These are phyloP conservation scores for Bubalus kerabau DNA, from an alignment of 2,113 vertebrate species.

Conservation along the genomic window DNA sequence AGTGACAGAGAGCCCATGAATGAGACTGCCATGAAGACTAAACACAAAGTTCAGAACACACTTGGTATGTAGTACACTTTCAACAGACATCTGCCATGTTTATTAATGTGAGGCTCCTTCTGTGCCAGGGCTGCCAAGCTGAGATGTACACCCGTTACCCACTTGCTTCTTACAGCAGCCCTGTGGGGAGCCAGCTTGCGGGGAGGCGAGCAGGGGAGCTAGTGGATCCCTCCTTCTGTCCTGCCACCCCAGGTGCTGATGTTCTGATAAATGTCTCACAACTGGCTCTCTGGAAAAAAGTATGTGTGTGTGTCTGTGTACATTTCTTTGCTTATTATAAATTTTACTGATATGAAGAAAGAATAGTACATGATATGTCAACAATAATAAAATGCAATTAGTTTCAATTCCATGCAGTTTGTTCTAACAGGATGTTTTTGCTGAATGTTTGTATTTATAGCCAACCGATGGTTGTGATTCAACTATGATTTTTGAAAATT, in stretches of 20 bases:
- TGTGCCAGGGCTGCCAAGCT: not conserved
- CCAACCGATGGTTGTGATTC: not conserved
- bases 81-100: fast-evolving
- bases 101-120: too few species aligned
- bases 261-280: not conserved
- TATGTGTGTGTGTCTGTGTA: not conserved
- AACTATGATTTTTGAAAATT: not conserved
- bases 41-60: not conserved
- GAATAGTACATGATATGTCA: not conserved
- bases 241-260: not conserved
- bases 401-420: not conserved
- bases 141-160: fast-evolving
- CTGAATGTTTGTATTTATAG: not conserved
- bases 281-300: not conserved
- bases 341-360: not conserved
- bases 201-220: not conserved
- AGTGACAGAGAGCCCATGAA: not conserved
- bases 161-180: not conserved
- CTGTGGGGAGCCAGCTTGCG: not conserved
- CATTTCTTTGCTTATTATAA: not conserved
- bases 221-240: not conserved
- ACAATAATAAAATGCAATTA: not conserved
- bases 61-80: fast-evolving
- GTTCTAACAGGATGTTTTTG: not conserved
- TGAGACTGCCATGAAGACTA: not conserved